phyloP scores from a whole-genome alignment of 2,888 invertebrate species.

The Tetragnatha montana region DNA sequence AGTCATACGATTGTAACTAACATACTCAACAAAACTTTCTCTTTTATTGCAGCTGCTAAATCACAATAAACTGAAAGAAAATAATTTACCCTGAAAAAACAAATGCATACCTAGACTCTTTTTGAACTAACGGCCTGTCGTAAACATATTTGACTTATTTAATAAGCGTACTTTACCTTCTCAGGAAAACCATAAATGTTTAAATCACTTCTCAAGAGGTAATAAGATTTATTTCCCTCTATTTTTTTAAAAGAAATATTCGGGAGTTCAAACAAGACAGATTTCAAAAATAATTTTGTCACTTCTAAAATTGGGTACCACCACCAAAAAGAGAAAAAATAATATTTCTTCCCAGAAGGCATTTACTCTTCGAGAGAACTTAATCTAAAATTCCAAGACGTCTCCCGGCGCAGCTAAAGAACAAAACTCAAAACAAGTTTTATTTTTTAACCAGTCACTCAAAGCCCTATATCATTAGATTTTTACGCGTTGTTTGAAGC shows the following conservation, averaged over 20 bases:
- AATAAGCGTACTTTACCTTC: too few species aligned
- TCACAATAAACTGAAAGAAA: too few species aligned
- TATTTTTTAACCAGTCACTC: neutral
- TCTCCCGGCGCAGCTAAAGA: neutral
- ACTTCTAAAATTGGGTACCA: neutral
- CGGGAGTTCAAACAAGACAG: neutral
- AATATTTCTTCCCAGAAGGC: neutral
- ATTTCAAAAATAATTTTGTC: neutral
- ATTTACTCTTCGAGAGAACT: neutral
- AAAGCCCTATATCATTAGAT: neutral
- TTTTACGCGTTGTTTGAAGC: neutral
- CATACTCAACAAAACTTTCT: too few species aligned
- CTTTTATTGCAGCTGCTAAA: too few species aligned
- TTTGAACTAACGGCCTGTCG: too few species aligned
- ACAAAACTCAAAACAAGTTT: neutral
- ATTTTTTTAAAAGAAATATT: neutral
- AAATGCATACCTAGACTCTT: too few species aligned
- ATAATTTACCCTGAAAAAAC: too few species aligned
- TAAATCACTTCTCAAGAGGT: neutral
- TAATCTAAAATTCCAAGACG: neutral
- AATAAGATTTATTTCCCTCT: neutral
- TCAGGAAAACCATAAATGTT: neutral
- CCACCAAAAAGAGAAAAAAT: neutral
- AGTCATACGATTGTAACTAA: too few species aligned
- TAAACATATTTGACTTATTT: too few species aligned